phyloP scores from a whole-genome alignment of 2,113 vertebrate genomes.

The pig (Sus scrofa) region T2T-Sscrofa CM000820.6:70694001-70694500 shows the following conservation, averaged over 20 bases:
- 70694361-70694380: neutral
- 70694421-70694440: slow-evolving; percentile 41
- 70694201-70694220: slow-evolving; percentile 8
- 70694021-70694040: neutral
- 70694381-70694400: neutral
- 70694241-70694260: neutral
- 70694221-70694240: neutral
- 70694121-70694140: slow-evolving; percentile 50
- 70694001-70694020: slow-evolving; percentile 2
- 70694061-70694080: neutral
- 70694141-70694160: slow-evolving; percentile 29
- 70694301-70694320: neutral
- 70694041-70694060: slow-evolving; percentile 7
- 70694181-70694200: slow-evolving; percentile 35
- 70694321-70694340: neutral
- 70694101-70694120: slow-evolving; percentile 35
- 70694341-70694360: neutral
- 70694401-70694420: neutral
- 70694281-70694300: slow-evolving; percentile 6
- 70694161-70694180: slow-evolving; percentile 54
- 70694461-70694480: neutral
- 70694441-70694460: slow-evolving; percentile 33
- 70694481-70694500: neutral
- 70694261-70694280: neutral
- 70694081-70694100: slow-evolving; percentile 6